Base-by-base conservation (phyloP, 2,888 invertebrate species). In the Pimpla rufipes region DNA sequence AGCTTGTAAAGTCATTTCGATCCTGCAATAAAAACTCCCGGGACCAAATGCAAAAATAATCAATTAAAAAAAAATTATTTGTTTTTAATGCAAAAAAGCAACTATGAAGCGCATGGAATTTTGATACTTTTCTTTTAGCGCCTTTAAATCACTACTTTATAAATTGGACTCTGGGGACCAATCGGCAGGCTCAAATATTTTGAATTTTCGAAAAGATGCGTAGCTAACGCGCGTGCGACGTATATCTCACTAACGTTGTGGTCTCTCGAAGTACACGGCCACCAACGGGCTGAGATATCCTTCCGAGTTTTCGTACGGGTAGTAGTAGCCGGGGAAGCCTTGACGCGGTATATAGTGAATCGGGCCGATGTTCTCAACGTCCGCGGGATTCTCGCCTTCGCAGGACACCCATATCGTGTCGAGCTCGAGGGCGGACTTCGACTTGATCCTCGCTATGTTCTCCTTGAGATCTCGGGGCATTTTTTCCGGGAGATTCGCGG, bases 331-430 rank as follows among this genome's bases (percentile, higher is more conserved):
- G 0, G 98, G 97, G 92, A 98, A 98, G 77, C 98, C 98, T 88
- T 96, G 95, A 88, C 96, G 95, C 0, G 98, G 98, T 87, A 96
- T 94, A 94, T 98, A 98, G 83, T 95, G 94, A 85, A 99, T 95
- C 1, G 96, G 96, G 0, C 99, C 99, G 86, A 99, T 95, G 93
- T 98, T 98, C 93, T 99, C 99, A 83, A 96, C 95, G 94, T 99
- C 99, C 0, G 98, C 97, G 0, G 98, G 97, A 93, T 97, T 98
- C 95, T 99, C 98, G 68, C 99, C 99, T 90, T 97, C 96, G 93
- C 99, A 99, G 4, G 98, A 97, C 11, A 99, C 96, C 97, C 98
- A 98, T 87, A 99, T 96, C 89, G 97, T 97, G 91, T 97, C 96
- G 83, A 97, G 93, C 96, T 97, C 91, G 23, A 94, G 93, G 79